Conservation (phyloP, 2,113 vertebrate species). For the Otocyon megalotis region DNA sequence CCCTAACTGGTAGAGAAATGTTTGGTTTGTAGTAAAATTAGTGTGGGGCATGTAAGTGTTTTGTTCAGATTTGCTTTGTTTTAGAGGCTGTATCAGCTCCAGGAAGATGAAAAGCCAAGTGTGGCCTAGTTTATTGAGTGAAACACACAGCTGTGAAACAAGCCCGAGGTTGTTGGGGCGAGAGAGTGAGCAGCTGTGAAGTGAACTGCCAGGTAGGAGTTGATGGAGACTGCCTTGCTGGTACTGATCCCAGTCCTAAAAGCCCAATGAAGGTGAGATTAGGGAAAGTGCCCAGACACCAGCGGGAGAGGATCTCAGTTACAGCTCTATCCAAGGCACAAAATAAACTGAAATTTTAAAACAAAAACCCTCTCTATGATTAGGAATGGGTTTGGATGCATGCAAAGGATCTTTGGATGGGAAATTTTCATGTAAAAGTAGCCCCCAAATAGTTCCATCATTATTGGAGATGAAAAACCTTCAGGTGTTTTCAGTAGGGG, state of each 20-base stretch:
- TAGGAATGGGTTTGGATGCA: not conserved
- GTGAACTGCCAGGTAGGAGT: not conserved
- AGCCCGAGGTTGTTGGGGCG: not conserved
- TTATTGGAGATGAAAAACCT: not conserved
- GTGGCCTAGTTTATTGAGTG: conserved; percentile 19
- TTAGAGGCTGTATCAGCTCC: not conserved
- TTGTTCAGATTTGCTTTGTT: not conserved
- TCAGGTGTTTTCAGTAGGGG: not conserved
- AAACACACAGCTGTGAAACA: conserved; percentile 36
- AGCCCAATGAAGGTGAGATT: not conserved
- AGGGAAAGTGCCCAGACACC: not conserved
- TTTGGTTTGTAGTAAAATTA: conserved; percentile 30
- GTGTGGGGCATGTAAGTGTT: not conserved
- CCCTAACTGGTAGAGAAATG: not conserved
- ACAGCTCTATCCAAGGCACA: not conserved
- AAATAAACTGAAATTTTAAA: not conserved
- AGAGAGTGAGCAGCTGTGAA: not conserved
- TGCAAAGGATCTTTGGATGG: not conserved
- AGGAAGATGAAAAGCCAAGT: conserved; percentile 20
- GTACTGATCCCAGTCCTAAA: not conserved
- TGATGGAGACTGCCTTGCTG: not conserved
- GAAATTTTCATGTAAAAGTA: not conserved
- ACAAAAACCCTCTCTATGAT: not conserved
- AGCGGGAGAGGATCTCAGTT: not conserved
- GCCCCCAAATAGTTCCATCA: not conserved